These are phyloP conservation scores for Drosophila percnosoma DNA, from an alignment of 2,888 invertebrate species.

Conservation along the genomic window DNA sequence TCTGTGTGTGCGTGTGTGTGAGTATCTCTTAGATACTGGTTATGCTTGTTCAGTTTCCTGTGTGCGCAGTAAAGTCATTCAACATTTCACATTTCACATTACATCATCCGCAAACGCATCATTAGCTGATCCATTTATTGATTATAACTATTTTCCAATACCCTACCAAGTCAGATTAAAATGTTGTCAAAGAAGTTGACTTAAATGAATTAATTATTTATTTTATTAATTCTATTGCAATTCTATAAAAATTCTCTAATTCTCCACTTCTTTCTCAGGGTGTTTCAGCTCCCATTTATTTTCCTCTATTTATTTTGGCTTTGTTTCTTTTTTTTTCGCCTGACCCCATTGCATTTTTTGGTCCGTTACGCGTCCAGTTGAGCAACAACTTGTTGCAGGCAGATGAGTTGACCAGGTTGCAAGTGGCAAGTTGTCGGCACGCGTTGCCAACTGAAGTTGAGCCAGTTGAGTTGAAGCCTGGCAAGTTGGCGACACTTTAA, in stretches of 20 bases:
- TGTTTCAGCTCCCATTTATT: background rate
- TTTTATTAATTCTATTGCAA: background rate
- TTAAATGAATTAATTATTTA: background rate
- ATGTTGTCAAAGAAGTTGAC: too few relatives aligned
- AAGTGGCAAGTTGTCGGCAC: constrained; percentile 9
- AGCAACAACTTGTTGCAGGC: constrained; percentile 75
- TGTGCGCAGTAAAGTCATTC: constrained; percentile 6
- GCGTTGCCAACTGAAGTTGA: constrained; percentile 27
- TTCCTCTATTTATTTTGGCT: background rate
- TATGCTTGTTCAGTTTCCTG: constrained; percentile 33
- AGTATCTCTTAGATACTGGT: constrained; percentile 28
- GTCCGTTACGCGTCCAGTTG: constrained; percentile 71
- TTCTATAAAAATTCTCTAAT: background rate
- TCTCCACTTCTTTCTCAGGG: background rate
- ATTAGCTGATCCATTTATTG: constrained; percentile 20
- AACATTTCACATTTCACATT: constrained; percentile 38
- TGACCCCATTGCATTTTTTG: constrained; percentile 68
- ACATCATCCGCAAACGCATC: constrained; percentile 38
- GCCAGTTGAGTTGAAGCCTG: constrained; percentile 66
- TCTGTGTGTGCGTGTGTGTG: background rate
- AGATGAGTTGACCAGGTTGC: constrained; percentile 35
- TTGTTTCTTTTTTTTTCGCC: constrained; percentile 6
- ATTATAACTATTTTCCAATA: background rate
- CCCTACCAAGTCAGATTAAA: background rate
- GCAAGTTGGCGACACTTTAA: constrained; percentile 79